Base-by-base conservation (phyloP, 2,888 invertebrate species). In the Drosophila emarginata region DNA sequence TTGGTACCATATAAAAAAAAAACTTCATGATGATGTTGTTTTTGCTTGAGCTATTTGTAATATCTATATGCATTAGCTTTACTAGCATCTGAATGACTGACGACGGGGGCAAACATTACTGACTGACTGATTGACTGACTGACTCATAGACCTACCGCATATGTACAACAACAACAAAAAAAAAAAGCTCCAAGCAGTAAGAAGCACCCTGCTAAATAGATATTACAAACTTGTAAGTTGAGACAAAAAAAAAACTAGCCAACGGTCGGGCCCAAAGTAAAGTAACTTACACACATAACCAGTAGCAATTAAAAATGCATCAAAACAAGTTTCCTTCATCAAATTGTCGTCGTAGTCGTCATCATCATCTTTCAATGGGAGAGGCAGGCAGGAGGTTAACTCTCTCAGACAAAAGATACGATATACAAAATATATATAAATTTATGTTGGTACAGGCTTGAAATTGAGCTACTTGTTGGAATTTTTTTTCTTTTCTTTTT, bases 401-500 rank as follows among this genome's bases (percentile, higher is more conserved):
- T 32, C 32, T 32, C 32, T 9, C 9, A 32, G 9, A 1, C 32
- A 32, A 32, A 11, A 32, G 32, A 32, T 32, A 26, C 26, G 4
- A 2, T 23, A 23, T 23, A 23, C 4, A 23, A 4, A 26, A 26
- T 26, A 26, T 26, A 32, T 32, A 32, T 32, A 32, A 9, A 32
- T 40, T 12, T 39, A 40, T 45, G 36, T 26, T 2, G 3, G 21
- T 50, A 5, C 51, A 32, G 32, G 32, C 52, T 62, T 66, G 64
- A 61, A 76, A 69, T 72, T 63, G 67, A 62, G 78, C 50, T 68
- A 66, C 59, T 71, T 77, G 77, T 67, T 85, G 85, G 85, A 77
- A 85, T 85, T 52, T 23, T 18, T 18, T 18, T 36, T 36, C 23
- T 36, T 36, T 15, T 50, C 39, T 7, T 40, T 18, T 40, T 45